Conservation (phyloP, 2,113 vertebrate genomes). For the Phrynosoma blainvillii region DNA sequence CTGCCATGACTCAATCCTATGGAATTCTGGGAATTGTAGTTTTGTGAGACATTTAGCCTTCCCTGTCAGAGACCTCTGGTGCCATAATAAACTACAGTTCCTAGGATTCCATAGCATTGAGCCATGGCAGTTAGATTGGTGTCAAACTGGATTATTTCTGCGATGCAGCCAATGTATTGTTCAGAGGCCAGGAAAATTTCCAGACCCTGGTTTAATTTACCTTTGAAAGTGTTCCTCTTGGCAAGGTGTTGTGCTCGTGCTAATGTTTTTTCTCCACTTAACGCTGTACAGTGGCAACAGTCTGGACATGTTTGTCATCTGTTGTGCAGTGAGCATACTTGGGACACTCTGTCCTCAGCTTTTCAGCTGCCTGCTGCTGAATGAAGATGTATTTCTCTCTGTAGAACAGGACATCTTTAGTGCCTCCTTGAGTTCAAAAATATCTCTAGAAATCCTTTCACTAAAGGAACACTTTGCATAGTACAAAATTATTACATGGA, state of each 20-base stretch:
- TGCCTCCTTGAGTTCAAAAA: not conserved
- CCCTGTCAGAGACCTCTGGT: too few relatives aligned
- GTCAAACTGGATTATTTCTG: too few relatives aligned
- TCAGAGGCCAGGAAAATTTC: not conserved
- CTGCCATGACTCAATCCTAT: too few relatives aligned
- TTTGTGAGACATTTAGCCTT: too few relatives aligned
- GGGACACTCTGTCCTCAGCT: slow-evolving; percentile 3
- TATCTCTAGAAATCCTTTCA: not conserved
- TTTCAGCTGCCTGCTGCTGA: not conserved
- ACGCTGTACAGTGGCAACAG: too few relatives aligned
- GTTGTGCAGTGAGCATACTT: not conserved
- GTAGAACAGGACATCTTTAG: not conserved
- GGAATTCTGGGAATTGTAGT: too few relatives aligned
- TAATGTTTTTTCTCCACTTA: not conserved
- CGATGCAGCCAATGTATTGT: too few relatives aligned
- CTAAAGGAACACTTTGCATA: not conserved
- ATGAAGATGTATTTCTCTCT: not conserved
- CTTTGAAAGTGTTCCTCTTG: not conserved
- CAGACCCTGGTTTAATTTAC: not conserved
- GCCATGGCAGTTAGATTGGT: too few relatives aligned
- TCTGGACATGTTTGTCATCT: not conserved
- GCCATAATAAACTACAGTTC: too few relatives aligned
- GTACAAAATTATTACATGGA: not conserved
- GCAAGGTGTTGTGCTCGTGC: not conserved
- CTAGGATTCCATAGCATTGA: too few relatives aligned